Conservation (phyloP, 2,888 invertebrate species). For the Pachliopta kotzebuea region DNA sequence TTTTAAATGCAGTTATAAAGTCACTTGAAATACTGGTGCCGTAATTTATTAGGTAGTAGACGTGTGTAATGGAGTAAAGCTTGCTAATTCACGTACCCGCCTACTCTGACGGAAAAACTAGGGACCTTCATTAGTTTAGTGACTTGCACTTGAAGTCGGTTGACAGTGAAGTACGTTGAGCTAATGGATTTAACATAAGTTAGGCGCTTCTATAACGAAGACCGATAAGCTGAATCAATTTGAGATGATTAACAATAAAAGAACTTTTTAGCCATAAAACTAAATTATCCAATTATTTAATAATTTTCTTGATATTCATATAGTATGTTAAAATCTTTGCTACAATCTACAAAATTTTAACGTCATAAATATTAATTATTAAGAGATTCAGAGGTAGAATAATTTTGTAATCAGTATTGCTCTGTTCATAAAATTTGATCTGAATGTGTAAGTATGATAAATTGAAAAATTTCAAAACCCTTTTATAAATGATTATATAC, state of each 20-base stretch:
- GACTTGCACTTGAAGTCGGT: constrained; percentile 57
- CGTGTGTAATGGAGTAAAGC: constrained; percentile 29
- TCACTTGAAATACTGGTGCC: constrained; percentile 10
- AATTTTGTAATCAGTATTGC: no score
- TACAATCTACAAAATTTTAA: no score
- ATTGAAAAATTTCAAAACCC: no score
- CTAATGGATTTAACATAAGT: constrained; percentile 47
- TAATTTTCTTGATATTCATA: no score
- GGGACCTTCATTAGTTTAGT: constrained; percentile 61
- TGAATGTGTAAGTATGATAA: no score
- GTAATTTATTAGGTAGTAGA: constrained; percentile 19
- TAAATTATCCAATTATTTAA: no score
- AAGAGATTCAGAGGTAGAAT: no score
- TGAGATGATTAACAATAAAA: neutral
- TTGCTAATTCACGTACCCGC: constrained; percentile 44
- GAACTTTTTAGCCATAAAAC: no score
- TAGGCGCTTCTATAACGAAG: constrained; percentile 18
- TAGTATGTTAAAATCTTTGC: no score
- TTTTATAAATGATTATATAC: no score
- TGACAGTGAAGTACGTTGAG: constrained; percentile 40
- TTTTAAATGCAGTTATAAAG: constrained; percentile 26
- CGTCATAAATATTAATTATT: no score
- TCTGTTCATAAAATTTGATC: no score
- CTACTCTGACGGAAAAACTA: constrained; percentile 46
- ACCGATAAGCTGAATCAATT: neutral